Percentiles rank a stretch among this genome's conserved stretches.
These are phyloP conservation scores for Micrastur ruficollis DNA, from an alignment of 2,797 vertebrate species.

Conservation along the genomic window DNA sequence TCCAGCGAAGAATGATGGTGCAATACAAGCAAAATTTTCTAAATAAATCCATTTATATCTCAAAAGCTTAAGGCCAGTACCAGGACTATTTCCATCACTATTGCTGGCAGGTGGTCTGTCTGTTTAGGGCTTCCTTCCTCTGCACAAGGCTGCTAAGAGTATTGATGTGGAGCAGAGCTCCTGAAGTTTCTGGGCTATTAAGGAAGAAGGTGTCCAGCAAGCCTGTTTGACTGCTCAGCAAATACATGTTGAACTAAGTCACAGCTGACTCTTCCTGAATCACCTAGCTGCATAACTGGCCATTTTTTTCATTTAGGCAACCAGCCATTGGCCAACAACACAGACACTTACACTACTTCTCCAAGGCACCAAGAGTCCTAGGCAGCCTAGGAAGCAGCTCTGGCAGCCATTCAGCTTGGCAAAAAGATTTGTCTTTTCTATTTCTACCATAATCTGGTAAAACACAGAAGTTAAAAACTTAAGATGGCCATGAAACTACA, in stretches of 20 bases:
- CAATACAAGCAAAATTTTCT: not conserved
- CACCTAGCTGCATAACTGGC: not conserved
- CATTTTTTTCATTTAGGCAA: not conserved
- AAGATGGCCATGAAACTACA: not conserved
- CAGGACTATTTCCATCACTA: not conserved
- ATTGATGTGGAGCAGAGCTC: not conserved
- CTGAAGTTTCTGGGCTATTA: not conserved
- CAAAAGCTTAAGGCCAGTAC: not conserved
- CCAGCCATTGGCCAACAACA: not conserved
- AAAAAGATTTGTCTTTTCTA: not conserved
- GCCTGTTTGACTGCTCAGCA: not conserved
- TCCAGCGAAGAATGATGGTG: not conserved
- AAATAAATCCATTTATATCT: not conserved
- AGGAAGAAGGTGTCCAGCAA: not conserved
- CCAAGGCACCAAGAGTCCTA: not conserved
- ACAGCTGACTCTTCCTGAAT: not conserved
- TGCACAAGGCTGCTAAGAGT: not conserved
- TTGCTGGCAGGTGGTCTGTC: not conserved
- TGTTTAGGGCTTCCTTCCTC: not conserved
- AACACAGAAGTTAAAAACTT: not conserved
- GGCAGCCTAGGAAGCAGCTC: not conserved
- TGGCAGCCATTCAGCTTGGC: not conserved
- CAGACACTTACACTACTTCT: accelerated
- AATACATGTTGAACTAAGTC: not conserved
- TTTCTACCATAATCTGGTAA: not conserved